phyloP scores from a whole-genome alignment of 1,140 invertebrate genomes.

The Drosophila murphyi region DNA sequence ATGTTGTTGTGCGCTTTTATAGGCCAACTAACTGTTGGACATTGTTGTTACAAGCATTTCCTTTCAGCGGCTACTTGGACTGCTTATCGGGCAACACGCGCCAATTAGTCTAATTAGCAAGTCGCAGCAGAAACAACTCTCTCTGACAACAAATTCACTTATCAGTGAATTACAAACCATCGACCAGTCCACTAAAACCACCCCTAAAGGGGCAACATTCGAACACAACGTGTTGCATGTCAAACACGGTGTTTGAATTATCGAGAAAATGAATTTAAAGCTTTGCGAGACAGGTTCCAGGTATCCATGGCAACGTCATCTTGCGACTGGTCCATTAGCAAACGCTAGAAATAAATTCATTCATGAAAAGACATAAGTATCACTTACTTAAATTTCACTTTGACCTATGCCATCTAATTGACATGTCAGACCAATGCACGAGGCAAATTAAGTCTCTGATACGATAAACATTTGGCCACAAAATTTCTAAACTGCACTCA shows the following conservation, averaged over 20 bases:
- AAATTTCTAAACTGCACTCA: constrained; percentile 14
- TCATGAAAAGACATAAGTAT: not conserved
- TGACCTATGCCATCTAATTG: not conserved
- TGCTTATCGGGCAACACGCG: constrained; percentile 44
- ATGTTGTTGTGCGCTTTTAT: constrained; percentile 58
- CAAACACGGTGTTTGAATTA: constrained; percentile 24
- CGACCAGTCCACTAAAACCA: not conserved
- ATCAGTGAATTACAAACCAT: constrained; percentile 23
- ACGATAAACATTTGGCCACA: constrained; percentile 4
- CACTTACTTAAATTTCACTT: not conserved
- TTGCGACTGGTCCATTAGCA: constrained; percentile 45
- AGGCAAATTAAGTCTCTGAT: not conserved
- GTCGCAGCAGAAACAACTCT: not conserved
- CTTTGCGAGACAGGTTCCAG: not conserved
- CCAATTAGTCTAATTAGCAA: constrained; percentile 62
- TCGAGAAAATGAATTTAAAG: constrained; percentile 30
- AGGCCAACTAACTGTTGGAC: constrained; percentile 12
- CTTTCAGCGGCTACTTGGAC: constrained; percentile 35
- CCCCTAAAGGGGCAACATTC: not conserved
- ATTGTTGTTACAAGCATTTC: constrained; percentile 51
- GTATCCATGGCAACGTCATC: too few relatives aligned
- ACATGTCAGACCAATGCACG: not conserved
- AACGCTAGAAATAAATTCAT: constrained; percentile 19
- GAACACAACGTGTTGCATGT: constrained; percentile 33
- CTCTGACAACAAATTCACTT: constrained; percentile 3